phyloP scores from a whole-genome alignment of 2,113 vertebrate genomes.

The Crotalus horridus region DNA sequence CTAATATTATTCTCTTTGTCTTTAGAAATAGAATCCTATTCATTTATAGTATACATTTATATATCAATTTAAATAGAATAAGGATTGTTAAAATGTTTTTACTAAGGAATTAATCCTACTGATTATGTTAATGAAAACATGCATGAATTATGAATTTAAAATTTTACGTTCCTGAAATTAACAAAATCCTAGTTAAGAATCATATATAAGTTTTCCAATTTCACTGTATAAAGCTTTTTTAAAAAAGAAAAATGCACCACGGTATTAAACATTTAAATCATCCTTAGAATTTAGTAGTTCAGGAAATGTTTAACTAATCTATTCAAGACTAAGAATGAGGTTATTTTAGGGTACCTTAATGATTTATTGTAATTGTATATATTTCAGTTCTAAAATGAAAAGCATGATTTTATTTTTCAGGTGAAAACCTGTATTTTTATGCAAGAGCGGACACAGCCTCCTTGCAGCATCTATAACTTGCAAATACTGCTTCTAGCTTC shows the following conservation, averaged over 20 bases:
- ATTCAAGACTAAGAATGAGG: background rate
- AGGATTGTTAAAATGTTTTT: background rate
- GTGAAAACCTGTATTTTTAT: background rate
- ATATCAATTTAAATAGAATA: background rate
- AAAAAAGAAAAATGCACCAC: background rate
- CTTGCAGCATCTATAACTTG: background rate
- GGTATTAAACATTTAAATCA: slow-evolving; percentile 37
- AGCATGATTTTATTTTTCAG: background rate
- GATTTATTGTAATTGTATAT: background rate
- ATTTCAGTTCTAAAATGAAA: background rate
- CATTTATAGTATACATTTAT: no score
- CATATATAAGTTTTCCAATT: background rate
- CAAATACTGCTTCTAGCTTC: background rate
- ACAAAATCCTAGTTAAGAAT: slow-evolving; percentile 36
- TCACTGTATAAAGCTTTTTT: background rate
- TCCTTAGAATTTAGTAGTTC: slow-evolving; percentile 15
- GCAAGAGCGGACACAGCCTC: background rate
- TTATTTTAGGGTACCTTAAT: slow-evolving; percentile 9
- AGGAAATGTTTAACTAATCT: slow-evolving; percentile 36
- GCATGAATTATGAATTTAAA: background rate
- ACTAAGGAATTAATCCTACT: background rate
- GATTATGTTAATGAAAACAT: background rate
- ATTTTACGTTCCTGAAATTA: slow-evolving; percentile 25
- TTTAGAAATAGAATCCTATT: background rate
- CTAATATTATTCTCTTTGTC: background rate